Conservation (phyloP, 2,888 invertebrate genomes). For the Cyclophora albipunctata region DNA sequence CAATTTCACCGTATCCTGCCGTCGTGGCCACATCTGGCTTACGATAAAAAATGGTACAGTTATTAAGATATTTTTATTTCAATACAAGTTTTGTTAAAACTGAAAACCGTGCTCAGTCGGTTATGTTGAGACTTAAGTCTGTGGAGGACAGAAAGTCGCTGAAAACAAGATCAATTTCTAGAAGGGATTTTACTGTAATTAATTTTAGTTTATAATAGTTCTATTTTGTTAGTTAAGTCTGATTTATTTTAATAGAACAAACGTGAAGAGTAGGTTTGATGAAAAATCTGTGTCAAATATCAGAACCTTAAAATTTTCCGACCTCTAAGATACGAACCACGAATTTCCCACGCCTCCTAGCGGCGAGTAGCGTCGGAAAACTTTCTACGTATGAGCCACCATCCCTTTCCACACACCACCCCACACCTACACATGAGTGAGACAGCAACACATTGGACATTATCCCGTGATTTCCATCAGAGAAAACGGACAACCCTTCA, state of each 20-base stretch:
- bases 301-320: background rate
- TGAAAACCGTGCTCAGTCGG: too few relatives aligned
- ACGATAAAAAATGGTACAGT: constrained; percentile 49
- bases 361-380: constrained; percentile 61
- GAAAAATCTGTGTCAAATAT: too few relatives aligned
- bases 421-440: constrained; percentile 64
- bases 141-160: background rate
- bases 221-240: background rate
- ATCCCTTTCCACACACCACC: constrained; percentile 62
- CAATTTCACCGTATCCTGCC: constrained; percentile 65
- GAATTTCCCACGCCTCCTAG: constrained; percentile 58
- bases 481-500: constrained; percentile 67
- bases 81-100: too few relatives aligned
- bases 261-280: too few relatives aligned
- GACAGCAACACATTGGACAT: constrained; percentile 60
- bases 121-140: too few relatives aligned
- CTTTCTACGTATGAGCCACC: constrained; percentile 34
- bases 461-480: constrained; percentile 52
- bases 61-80: constrained; percentile 40
- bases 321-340: constrained; percentile 7
- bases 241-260: too few relatives aligned
- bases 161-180: background rate
- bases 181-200: background rate
- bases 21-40: constrained; percentile 48
- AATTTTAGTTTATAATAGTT: background rate